A percentile compares a stretch with the other conserved stretches of the same genome.
Evolutionary conservation across 2,888 invertebrate genomes (phyloP).

Genomic region (Biston betularia): DNA sequence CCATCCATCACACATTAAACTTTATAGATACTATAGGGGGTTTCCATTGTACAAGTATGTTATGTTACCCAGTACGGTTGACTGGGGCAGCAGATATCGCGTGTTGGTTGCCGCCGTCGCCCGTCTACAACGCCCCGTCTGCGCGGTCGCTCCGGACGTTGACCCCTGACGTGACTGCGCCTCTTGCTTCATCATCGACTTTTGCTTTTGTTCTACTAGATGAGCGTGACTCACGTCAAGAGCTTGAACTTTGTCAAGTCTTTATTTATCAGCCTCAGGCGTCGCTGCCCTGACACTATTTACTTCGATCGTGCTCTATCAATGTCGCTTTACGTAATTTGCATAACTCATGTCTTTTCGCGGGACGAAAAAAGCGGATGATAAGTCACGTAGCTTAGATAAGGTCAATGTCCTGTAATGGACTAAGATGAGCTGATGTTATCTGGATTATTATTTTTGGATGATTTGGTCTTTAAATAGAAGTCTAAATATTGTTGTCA

Average conservation of each 20-base stretch:
- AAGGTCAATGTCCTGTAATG: not conserved
- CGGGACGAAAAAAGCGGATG: no score
- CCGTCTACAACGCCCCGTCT: slow-evolving; percentile 56
- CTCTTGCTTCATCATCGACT: slow-evolving; percentile 43
- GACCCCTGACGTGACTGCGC: slow-evolving; percentile 48
- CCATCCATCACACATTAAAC: slow-evolving; percentile 11
- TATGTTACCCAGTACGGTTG: slow-evolving; percentile 20
- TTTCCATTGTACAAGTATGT: slow-evolving; percentile 12
- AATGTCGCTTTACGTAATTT: slow-evolving; percentile 2
- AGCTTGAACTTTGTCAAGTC: slow-evolving; percentile 5
- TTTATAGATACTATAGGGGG: slow-evolving; percentile 13
- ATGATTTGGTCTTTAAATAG: no score
- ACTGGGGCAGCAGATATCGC: slow-evolving; percentile 7
- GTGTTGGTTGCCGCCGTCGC: slow-evolving; percentile 43
- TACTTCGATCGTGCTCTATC: slow-evolving; percentile 1
- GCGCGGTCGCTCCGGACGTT: slow-evolving; percentile 45
- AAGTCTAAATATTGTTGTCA: no score
- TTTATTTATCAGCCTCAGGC: slow-evolving; percentile 30
- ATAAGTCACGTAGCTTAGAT: no score
- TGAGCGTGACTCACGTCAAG: slow-evolving; percentile 27
- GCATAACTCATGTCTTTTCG: not conserved
- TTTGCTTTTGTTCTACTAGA: slow-evolving; percentile 51
- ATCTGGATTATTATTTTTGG: not conserved
- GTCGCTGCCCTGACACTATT: not conserved
- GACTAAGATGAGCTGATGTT: not conserved